phyloP scores from a whole-genome alignment of 2,797 vertebrate species.

The Sebastiscus tertius region DNA sequence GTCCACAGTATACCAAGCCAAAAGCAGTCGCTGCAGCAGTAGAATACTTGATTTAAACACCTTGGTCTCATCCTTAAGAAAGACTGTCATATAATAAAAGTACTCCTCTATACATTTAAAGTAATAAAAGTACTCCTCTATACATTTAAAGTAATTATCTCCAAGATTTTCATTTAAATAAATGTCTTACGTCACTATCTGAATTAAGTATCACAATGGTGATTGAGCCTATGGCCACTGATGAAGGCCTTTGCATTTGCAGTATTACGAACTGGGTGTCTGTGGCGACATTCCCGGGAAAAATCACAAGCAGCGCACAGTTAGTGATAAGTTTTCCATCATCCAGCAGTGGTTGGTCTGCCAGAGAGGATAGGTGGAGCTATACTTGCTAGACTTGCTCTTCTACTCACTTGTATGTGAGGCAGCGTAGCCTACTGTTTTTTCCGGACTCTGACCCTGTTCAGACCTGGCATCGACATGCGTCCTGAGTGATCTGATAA shows the following conservation, averaged over 20 bases:
- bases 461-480: too few species aligned
- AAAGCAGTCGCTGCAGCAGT: background rate
- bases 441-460: too few species aligned
- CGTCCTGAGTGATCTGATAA: too few species aligned
- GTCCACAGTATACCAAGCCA: background rate
- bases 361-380: background rate
- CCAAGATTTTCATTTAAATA: background rate
- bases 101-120: too few species aligned
- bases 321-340: too few species aligned
- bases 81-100: background rate
- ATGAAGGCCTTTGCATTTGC: background rate
- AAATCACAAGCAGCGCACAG: too few species aligned
- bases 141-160: background rate
- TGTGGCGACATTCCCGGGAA: too few species aligned
- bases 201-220: too few species aligned
- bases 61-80: background rate
- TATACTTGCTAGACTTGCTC: background rate
- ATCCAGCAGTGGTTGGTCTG: too few species aligned
- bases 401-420: background rate
- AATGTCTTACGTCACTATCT: background rate
- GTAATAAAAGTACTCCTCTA: background rate
- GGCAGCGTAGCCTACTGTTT: too few species aligned
- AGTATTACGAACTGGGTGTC: background rate
- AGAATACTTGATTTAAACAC: background rate
- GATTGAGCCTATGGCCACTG: too few species aligned